Base-by-base conservation (phyloP, 2,797 vertebrate species). In the Poeciliopsis paucimaculata region DNA sequence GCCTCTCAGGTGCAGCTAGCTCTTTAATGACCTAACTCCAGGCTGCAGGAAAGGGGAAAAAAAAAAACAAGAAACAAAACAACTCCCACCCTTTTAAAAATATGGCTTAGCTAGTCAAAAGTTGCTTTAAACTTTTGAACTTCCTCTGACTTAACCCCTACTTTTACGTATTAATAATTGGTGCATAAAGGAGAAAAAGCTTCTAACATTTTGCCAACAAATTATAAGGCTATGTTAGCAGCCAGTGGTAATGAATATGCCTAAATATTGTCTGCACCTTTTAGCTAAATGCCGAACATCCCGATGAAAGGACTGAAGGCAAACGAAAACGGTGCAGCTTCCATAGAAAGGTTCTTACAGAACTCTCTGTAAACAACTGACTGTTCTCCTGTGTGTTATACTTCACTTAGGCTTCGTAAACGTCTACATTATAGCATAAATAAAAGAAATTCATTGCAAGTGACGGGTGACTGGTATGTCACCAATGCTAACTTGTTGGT, bases 381-480 rank as follows among this genome's bases (percentile, higher is more conserved):
- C 77, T 81, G 55, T 72, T 78, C 72, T 78, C 47, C 51, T 70
- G 76, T 11, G 62, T 12, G 51, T 82, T 77, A 73, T 81, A 73
- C 51, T 81, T 80, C 84, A 80, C 88, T 84, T 83, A 84, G 77
- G 51, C 79, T 84, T 64, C 79, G 75, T 87, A 72, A 77, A 80
- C 88, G 79, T 82, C 15, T 47, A 82, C 78, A 70, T 34, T 7
- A 78, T 81, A 83, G 81, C 64, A 76, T 81, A 82, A 68, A 70
- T 81, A 82, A 68, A 76, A 77, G 84, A 86, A 90, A 90, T 88
- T 83, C 79, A 80, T 90, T 93, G 90, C 82, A 92, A 92, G 86
- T 79, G 66, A 72, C 62, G 73, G 78, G 77, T 84, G 87, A 90
- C 82, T 18, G 31, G 31, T 23, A 4, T 36, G 4, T 20, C 18